Base-by-base conservation (phyloP, 2,888 invertebrate species). In the Cheilosia pagana region DNA sequence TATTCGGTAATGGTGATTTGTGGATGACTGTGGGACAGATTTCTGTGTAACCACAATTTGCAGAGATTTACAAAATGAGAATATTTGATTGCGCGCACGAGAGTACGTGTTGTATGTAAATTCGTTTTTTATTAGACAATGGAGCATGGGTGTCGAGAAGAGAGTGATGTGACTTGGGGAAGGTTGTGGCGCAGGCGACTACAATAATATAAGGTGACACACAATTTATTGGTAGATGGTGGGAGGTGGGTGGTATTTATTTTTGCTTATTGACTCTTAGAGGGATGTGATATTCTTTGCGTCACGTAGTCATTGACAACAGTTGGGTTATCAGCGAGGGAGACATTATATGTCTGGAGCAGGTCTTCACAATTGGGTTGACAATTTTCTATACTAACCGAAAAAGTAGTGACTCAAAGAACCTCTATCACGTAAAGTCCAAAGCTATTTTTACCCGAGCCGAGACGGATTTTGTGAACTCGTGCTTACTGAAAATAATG, bases 1-100 rank as follows among this genome's bases (percentile, higher is more conserved):
- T 83, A 79, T 57, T 74, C 79, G 63, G 43, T 83, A 83, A 83
- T 79, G 79, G 83, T 70, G 79, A 83, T 83, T 83, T 79, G 79
- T 75, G 74, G 81, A 75, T 43, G 75, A 48, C 62, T 68, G 39
- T 74, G 78, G 79, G 74, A 79, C 68, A 68, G 79, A 70, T 70
- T 74, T 83, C 57, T 53, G 74, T 74, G 57, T 70, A 68, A 68
- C 79, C 79, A 50, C 78, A 79, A 83, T 70, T 83, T 74, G 63
- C 59, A 57, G 74, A 31, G 79, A 78, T 83, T 83, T 59, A 19
- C 68, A 16, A 70, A 68, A 53, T 55, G 68, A 53, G 52, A 55
- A 67, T 68, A 70, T 70, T 57, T 70, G 68, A 79, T 65, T 75
- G 63, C 28, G 63, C 28, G 25, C n/a, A 35, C 43, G 14, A 35